Evolutionary conservation across 2,888 invertebrate genomes (phyloP).

Genomic region (Xylota segnis): DNA sequence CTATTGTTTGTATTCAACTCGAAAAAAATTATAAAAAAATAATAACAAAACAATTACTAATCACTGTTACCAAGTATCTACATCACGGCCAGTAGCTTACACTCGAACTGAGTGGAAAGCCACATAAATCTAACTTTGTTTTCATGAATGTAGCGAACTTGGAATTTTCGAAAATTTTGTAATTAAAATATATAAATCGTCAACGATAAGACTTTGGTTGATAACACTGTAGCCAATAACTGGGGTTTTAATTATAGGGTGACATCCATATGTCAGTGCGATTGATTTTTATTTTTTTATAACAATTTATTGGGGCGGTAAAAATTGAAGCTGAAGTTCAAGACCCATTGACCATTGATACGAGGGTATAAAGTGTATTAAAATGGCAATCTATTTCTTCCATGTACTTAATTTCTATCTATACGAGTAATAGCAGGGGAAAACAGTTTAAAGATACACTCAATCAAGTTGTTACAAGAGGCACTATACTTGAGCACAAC

Average conservation of each 20-base stretch:
- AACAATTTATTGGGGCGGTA: background rate
- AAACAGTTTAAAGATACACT: no score
- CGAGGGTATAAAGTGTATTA: background rate
- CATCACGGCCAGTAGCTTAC: background rate
- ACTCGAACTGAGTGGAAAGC: background rate
- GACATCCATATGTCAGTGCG: background rate
- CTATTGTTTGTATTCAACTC: conserved; percentile 9
- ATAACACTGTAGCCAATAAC: background rate
- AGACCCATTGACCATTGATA: background rate
- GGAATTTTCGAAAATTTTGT: background rate
- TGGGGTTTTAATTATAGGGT: background rate
- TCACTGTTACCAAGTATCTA: background rate
- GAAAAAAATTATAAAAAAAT: no score
- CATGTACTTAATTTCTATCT: background rate
- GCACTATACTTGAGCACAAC: no score
- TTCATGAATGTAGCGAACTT: background rate
- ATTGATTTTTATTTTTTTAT: background rate
- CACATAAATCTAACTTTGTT: background rate
- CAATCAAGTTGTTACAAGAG: no score
- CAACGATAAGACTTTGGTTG: background rate
- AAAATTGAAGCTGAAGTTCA: background rate
- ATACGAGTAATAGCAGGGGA: background rate
- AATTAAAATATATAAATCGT: background rate
- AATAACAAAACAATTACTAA: background rate
- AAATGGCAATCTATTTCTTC: no score